These are phyloP conservation scores for Laticauda colubrina DNA, from an alignment of 2,113 vertebrate genomes.

Conservation along the genomic window DNA sequence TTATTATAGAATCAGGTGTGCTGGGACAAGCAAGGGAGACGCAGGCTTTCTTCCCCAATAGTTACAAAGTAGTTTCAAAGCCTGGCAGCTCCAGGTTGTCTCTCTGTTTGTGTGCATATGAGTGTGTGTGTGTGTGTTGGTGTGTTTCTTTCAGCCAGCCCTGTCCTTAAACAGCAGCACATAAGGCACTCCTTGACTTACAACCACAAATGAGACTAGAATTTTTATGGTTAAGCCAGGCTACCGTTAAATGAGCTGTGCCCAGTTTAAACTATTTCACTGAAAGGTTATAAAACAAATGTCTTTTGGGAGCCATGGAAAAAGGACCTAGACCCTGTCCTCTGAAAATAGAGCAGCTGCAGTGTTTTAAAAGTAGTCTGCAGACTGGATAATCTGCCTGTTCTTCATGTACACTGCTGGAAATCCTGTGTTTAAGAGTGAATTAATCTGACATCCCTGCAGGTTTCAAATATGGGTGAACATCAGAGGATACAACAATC, in stretches of 20 bases:
- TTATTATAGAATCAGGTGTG: background rate
- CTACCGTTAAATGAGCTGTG: no score
- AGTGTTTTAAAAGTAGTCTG: constrained; percentile 8
- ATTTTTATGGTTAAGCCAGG: no score
- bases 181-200: no score
- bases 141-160: background rate
- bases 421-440: constrained; percentile 64
- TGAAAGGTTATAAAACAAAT: background rate
- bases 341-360: background rate
- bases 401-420: constrained; percentile 26
- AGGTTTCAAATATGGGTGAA: constrained; percentile 19
- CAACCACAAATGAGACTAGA: no score
- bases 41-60: background rate
- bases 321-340: background rate
- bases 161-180: background rate
- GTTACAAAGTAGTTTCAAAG: background rate
- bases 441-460: constrained; percentile 54
- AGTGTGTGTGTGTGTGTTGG: background rate
- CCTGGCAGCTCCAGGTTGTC: background rate
- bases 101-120: background rate
- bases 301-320: background rate
- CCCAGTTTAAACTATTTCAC: background rate
- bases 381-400: constrained; percentile 42
- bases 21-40: background rate
- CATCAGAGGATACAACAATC: background rate